phyloP scores from a whole-genome alignment of 2,113 vertebrate species.

The Myodes glareolus region DNA sequence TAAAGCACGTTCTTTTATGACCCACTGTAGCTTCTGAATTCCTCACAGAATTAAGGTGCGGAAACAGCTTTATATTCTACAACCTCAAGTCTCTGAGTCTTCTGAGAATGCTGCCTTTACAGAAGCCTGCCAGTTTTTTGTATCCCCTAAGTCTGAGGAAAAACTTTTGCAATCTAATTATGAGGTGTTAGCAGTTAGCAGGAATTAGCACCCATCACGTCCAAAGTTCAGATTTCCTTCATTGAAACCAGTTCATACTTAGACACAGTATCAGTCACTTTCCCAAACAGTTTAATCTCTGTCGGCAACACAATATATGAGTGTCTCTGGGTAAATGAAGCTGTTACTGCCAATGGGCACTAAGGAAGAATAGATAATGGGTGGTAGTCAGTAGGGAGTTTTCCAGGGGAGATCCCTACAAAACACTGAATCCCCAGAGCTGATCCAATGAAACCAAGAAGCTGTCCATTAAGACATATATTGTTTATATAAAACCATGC shows the following conservation, averaged over 20 bases:
- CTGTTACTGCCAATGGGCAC: not conserved
- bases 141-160: not conserved
- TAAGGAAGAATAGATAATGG: constrained; percentile 2
- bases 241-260: not conserved
- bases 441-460: not conserved
- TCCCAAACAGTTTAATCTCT: not conserved
- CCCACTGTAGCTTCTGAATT: not conserved
- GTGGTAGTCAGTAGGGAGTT: not conserved
- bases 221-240: constrained; percentile 59
- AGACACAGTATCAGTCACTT: not conserved
- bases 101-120: not conserved
- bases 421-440: not conserved
- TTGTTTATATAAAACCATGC: not conserved
- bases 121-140: constrained; percentile 3
- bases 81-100: not conserved
- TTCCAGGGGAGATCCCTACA: not conserved
- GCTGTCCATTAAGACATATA: not conserved
- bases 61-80: not conserved
- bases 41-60: not conserved
- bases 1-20: not conserved
- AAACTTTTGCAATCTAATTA: constrained; percentile 56
- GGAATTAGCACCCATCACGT: constrained; percentile 29
- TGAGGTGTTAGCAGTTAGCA: constrained; percentile 54
- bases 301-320: constrained; percentile 6
- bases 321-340: not conserved